Conservation (phyloP, 2,888 invertebrate species). For the Synergus umbraculus region DNA sequence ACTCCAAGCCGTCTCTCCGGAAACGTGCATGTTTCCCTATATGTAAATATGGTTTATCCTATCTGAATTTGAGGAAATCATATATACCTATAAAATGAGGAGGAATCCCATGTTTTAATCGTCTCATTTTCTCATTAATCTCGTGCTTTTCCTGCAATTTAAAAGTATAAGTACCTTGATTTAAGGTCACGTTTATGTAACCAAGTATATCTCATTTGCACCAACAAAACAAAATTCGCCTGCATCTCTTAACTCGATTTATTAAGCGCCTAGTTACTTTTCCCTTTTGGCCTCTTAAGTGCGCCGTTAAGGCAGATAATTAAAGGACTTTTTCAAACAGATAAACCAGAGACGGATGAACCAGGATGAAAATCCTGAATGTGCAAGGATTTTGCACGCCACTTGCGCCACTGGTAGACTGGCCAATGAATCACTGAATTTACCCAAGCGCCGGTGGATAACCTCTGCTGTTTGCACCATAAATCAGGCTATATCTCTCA, state of each 20-base stretch:
- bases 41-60: neutral
- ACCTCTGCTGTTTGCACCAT: constrained; percentile 70
- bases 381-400: constrained; percentile 38
- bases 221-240: neutral
- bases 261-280: constrained; percentile 15
- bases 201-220: neutral
- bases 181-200: neutral
- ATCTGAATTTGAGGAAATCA: neutral
- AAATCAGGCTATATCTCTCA: constrained; percentile 73
- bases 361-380: constrained; percentile 38
- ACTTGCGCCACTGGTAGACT: constrained; percentile 37
- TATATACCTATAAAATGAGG: neutral
- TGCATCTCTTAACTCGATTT: neutral
- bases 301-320: constrained; percentile 38
- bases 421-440: constrained; percentile 73
- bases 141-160: neutral
- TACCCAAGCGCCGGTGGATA: constrained; percentile 65
- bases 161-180: neutral
- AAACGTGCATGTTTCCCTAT: neutral
- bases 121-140: neutral
- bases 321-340: constrained; percentile 39
- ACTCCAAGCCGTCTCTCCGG: neutral
- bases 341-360: constrained; percentile 38
- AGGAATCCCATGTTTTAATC: neutral
- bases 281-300: constrained; percentile 34